Evolutionary conservation across 2,888 invertebrate genomes (phyloP).

Genomic region (Lypha dubia): DNA sequence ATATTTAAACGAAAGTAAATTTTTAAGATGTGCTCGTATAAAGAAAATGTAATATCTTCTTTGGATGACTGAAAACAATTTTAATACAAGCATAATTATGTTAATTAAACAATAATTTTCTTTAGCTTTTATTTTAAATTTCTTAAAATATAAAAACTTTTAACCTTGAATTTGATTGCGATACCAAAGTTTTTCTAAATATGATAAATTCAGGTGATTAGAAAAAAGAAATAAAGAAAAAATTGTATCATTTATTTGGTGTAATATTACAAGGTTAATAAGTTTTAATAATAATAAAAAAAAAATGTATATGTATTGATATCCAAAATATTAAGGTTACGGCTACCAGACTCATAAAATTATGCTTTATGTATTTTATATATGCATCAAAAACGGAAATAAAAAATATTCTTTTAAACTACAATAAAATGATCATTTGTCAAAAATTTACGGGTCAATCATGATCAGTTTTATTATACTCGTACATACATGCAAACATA

Average conservation of each 20-base stretch:
- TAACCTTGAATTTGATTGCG: conserved; percentile 63
- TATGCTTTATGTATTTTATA: neutral
- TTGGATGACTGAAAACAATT: conserved; percentile 66
- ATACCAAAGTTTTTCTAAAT: conserved; percentile 27
- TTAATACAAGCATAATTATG: conserved; percentile 65
- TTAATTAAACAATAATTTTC: conserved; percentile 62
- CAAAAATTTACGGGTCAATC: neutral
- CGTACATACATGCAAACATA: no score
- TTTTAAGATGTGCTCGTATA: conserved; percentile 23
- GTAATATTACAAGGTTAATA: conserved; percentile 47
- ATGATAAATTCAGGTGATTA: conserved; percentile 30
- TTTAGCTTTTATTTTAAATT: conserved; percentile 20
- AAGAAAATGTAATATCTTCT: conserved; percentile 42
- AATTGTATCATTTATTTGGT: conserved; percentile 9
- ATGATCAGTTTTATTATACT: no score
- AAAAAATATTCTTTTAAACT: neutral
- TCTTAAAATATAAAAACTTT: conserved; percentile 28
- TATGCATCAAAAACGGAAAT: neutral
- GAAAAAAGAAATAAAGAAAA: conserved; percentile 17
- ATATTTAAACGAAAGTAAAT: conserved; percentile 66
- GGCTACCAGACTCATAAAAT: neutral
- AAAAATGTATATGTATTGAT: conserved; percentile 5
- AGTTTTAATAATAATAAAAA: no score
- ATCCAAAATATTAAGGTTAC: neutral
- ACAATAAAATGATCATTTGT: neutral